These are phyloP conservation scores for Nipponia nippon DNA, from an alignment of 2,113 vertebrate genomes.

Conservation along the genomic window DNA sequence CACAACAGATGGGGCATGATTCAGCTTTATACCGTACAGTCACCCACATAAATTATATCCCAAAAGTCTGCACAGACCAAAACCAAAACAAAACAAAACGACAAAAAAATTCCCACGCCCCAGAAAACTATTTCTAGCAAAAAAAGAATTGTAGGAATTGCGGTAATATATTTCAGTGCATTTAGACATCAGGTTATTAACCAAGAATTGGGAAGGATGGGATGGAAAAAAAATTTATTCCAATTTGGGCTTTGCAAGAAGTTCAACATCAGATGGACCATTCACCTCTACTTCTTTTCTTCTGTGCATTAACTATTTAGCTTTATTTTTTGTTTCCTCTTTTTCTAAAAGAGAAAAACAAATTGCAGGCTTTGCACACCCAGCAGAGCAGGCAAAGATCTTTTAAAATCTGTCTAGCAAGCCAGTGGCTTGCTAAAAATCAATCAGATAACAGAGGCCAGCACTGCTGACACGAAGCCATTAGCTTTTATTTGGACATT, in stretches of 20 bases:
- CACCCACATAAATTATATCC: neutral
- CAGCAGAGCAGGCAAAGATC: neutral
- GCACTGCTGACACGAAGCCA: conserved; percentile 4
- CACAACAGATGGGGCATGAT: neutral
- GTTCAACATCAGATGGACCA: neutral
- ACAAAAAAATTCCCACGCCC: neutral
- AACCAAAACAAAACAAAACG: neutral
- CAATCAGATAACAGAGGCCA: conserved; percentile 5
- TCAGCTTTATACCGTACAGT: neutral
- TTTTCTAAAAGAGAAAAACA: neutral
- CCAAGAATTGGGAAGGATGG: neutral
- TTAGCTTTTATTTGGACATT: conserved; percentile 20
- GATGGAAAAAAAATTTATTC: neutral
- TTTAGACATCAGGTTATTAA: neutral
- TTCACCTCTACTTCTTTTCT: neutral
- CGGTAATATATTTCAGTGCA: neutral
- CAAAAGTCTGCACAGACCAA: neutral
- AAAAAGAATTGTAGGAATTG: neutral
- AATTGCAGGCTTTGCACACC: neutral
- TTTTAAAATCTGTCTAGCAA: conserved; percentile 23
- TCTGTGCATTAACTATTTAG: neutral
- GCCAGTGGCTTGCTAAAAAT: conserved; percentile 32
- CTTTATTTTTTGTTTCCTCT: neutral
- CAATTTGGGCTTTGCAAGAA: neutral
- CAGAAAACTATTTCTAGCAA: neutral